Evolutionary conservation across 2,888 invertebrate species (phyloP), one percentile per base, ranked within the genome.

Genomic region (Cephonodes hylas): DNA sequence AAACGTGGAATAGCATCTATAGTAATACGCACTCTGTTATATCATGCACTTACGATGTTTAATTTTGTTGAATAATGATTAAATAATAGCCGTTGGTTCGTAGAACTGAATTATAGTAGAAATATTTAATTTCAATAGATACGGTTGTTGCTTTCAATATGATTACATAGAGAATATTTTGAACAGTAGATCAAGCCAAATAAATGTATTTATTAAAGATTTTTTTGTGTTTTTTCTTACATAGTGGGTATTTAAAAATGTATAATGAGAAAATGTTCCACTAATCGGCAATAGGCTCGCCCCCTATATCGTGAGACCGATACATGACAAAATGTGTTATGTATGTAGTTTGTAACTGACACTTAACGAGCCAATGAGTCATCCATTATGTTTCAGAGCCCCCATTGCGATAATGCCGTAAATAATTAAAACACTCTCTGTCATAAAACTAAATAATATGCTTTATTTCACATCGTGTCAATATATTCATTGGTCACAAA

Each of bases 401-500:
- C n/a, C n/a, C n/a, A n/a, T n/a, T n/a, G n/a, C 7, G 15, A 42
- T 15, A 18, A 3, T 6, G 10, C 15, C 20, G 13, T 13, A 59
- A 48, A 10, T 5, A 22, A 31, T n/a, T 46, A 59, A 56, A 27
- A 48, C 67, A 83, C 78, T 76, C 64, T 83, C 84, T 82, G 67
- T 78, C 76, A 80, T 88, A 89, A 90, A 91, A 91, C 89, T 91
- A 91, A 90, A 87, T 87, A 87, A 87, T 87, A 87, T 89, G 89
- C 88, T 91, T 91, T 91, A 91, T 91, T 91, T 88, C 87, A 89
- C 87, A 89, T 89, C 84, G 84, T 85, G 88, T 89, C 89, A 85
- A 83, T 79, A 80, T 84, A 88, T 84, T 86, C 85, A 87, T 89
- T 90, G 89, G 88, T 90, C 89, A 88, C 85, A 86, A 84, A 86